Evolutionary conservation across 2,888 invertebrate species (phyloP), one percentile per base, ranked within the genome.

Genomic region (Acanthopleura granulata): DNA sequence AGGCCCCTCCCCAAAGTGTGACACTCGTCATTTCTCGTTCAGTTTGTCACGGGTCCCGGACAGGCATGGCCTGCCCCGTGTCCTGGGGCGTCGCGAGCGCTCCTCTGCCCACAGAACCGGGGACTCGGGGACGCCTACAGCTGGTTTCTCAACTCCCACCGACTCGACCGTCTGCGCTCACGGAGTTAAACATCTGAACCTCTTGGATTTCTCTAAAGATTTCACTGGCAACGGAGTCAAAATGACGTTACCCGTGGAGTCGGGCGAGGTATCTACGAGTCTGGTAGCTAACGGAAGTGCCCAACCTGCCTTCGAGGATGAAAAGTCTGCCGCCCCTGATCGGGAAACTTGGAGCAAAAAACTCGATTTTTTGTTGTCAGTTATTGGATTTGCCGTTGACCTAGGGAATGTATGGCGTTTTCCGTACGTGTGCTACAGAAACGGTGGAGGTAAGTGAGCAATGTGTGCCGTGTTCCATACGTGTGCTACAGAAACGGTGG

Each of bases 371-470:
- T 66, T 66, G 14, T 14, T 66, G 29, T 66, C 66, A 25, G 66
- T 66, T 66, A 66, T 66, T 27, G 66, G 66, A 66, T 66, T 66
- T 66, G 66, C 66, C 14, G 66, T 66, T 22, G 66, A 66, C 25
- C 14, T 66, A 27, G 66, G 66, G 22, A 66, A 66, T 14, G 66
- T 66, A 12, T 66, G 66, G 66, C 66, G 66, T 27, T 66, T 66
- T 66, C 66, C 66, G 1, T 66, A 66, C 25, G 29, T 66, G 15
- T 66, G 66, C 25, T 66, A 66, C 66, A 22, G 66, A 27, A 66
- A 66, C 14, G 66, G 66, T 15, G 66, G 66, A 66, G 66, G 66
- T 66, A 66, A 66, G 66, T 66, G n/a, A n/a, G n/a, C n/a, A 66
- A 66, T 14, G 66, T 66, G 6, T 66, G 66, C 12, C 66, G 66